Percentiles rank a stretch among this genome's conserved stretches.
phyloP scores from a whole-genome alignment of 2,113 vertebrate species.

The Chloroceryle aenea region DNA sequence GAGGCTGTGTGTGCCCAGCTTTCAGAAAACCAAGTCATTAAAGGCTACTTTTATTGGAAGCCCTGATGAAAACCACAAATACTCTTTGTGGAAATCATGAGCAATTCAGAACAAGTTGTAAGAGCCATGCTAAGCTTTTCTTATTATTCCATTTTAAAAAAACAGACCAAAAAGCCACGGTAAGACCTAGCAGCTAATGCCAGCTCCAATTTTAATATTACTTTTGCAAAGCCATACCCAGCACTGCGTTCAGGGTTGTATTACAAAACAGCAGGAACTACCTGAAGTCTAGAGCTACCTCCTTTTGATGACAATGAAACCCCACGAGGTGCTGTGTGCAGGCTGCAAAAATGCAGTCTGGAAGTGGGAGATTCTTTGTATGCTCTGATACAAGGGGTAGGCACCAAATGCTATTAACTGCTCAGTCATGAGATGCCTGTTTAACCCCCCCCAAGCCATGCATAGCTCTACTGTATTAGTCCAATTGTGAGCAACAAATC shows the following conservation, averaged over 20 bases:
- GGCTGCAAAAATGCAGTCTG: neutral
- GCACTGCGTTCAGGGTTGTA: neutral
- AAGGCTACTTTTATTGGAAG: neutral
- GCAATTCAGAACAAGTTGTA: neutral
- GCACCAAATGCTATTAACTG: constrained; percentile 15
- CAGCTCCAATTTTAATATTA: neutral
- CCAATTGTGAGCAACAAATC: constrained; percentile 38
- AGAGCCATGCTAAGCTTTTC: neutral
- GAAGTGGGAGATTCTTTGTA: neutral
- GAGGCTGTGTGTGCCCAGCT: neutral
- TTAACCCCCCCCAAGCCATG: neutral
- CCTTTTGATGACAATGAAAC: neutral
- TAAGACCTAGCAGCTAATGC: neutral
- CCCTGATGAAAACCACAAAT: neutral
- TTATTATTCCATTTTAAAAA: neutral
- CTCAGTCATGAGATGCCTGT: constrained; percentile 22
- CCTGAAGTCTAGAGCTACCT: neutral
- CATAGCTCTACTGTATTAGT: neutral
- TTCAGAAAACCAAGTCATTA: neutral
- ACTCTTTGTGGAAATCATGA: neutral
- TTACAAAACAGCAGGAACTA: neutral
- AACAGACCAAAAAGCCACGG: neutral
- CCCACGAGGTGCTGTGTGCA: neutral
- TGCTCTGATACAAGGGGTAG: neutral
- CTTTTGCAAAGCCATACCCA: neutral